These are phyloP conservation scores for Sarcophaga bullata DNA, from an alignment of 1,140 invertebrate species.

Conservation along the genomic window DNA sequence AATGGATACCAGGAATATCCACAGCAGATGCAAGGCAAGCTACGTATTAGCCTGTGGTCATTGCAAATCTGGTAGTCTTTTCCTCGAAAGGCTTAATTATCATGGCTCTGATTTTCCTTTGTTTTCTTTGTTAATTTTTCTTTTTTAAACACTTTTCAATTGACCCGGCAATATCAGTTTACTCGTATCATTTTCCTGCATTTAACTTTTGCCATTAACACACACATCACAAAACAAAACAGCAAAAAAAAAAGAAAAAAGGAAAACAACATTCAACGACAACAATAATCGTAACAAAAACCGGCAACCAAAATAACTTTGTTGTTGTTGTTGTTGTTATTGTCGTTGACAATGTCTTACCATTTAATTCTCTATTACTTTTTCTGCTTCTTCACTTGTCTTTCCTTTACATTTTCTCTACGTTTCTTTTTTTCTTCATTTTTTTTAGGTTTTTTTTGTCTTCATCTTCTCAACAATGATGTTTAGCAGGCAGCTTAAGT, in stretches of 20 bases:
- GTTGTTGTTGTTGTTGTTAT: not conserved
- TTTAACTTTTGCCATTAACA: conserved; percentile 37
- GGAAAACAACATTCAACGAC: not conserved
- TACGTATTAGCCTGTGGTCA: too few relatives aligned
- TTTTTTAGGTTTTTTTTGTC: not conserved
- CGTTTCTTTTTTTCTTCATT: not conserved
- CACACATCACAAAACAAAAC: conserved; percentile 13
- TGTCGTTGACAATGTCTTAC: too few relatives aligned
- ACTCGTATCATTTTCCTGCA: conserved; percentile 32
- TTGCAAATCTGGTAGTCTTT: too few relatives aligned
- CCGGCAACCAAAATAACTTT: not conserved
- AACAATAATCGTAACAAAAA: conserved; percentile 5
- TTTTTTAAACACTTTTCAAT: not conserved
- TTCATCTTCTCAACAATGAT: conserved; percentile 2
- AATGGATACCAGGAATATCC: too few relatives aligned
- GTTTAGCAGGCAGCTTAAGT: conserved; percentile 15
- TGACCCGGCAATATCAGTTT: not conserved
- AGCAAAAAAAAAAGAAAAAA: too few relatives aligned
- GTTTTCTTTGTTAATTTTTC: too few relatives aligned
- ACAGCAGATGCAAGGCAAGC: too few relatives aligned
- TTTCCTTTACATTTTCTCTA: not conserved
- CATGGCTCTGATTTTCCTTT: too few relatives aligned
- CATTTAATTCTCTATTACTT: too few relatives aligned
- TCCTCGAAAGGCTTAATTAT: too few relatives aligned
- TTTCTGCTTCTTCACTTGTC: too few relatives aligned